Conservation (phyloP, 2,888 invertebrate species). For the Coelopa pilipes region DNA sequence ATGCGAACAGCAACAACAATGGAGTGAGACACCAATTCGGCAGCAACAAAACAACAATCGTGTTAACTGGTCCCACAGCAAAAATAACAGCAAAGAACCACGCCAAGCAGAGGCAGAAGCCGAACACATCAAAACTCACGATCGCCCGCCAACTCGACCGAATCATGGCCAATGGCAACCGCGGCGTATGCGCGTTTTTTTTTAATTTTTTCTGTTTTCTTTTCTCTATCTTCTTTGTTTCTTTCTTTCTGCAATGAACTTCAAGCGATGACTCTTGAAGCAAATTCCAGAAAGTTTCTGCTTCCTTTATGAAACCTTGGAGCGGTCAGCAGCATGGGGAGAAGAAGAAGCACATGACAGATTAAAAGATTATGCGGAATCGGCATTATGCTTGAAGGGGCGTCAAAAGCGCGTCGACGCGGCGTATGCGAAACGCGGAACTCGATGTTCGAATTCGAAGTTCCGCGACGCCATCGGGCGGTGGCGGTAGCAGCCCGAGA, state of each 20-base stretch:
- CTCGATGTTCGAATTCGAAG: conserved; percentile 34
- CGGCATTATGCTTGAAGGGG: too few species aligned
- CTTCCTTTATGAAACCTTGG: neutral
- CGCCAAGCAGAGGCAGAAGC: conserved; percentile 38
- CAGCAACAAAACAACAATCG: too few species aligned
- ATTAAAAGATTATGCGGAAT: too few species aligned
- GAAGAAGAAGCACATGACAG: too few species aligned
- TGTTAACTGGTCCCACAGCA: too few species aligned
- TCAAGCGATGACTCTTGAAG: neutral
- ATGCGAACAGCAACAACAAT: too few species aligned
- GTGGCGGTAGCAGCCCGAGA: neutral
- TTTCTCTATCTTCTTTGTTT: conserved; percentile 43
- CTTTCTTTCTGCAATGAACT: neutral
- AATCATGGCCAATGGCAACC: conserved; percentile 45
- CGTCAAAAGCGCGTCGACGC: conserved; percentile 39
- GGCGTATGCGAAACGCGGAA: conserved; percentile 58
- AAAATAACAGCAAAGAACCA: too few species aligned
- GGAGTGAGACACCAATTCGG: too few species aligned
- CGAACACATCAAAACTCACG: neutral
- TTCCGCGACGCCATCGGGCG: neutral
- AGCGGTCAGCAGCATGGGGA: too few species aligned
- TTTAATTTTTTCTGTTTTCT: conserved; percentile 36
- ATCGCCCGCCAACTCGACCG: too few species aligned
- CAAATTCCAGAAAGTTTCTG: neutral
- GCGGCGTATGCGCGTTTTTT: conserved; percentile 59